Evolutionary conservation across 2,113 vertebrate genomes (phyloP), one percentile per base, ranked within the genome.

Genomic region (Anser brachyrhynchus): DNA sequence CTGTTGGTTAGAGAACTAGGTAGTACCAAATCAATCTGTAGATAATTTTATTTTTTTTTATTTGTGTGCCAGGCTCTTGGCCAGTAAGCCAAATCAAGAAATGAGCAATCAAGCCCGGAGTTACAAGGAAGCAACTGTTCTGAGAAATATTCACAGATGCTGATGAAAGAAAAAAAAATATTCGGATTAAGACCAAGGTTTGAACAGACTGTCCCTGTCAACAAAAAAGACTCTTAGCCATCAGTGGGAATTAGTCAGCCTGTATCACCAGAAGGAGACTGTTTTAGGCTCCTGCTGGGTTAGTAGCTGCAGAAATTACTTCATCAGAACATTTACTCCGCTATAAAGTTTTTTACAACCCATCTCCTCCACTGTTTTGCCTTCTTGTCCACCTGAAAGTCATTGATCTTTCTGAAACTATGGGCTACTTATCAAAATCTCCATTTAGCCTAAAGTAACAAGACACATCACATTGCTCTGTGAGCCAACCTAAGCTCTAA

Each of bases 61-160:
- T 72, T 69, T 87, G 33, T 35, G 12, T 84, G 15, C 28, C 51
- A 65, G 62, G 26, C 29, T 87, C 22, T 43, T 76, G 79, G 58
- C 58, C 77, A 89, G 35, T 29, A 72, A 95, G 18, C n/a, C 59
- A 73, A 93, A 64, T 46, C 28, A 92, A 94, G 75, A 85, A 88
- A 80, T 41, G 85, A 90, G 37, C 85, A 73, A 49, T 77, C 71
- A 76, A 54, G 67, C 71, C 58, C 79, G 49, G 39, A 84, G 62
- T 87, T 69, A 89, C 64, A 95, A 87, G 74, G 58, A 89, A 83
- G n/a, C 41, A 90, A 35, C 82, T 94, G 64, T 82, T 91, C 67
- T 83, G 74, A 87, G 64, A 93, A 85, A 54, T 87, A 41, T 49
- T 91, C 64, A 31, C 54, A 94, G 84, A 93, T 83, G 59, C 64